Evolutionary conservation across 2,888 invertebrate genomes (phyloP), one percentile per base, ranked within the genome.

Genomic region (Erynnis tages): DNA sequence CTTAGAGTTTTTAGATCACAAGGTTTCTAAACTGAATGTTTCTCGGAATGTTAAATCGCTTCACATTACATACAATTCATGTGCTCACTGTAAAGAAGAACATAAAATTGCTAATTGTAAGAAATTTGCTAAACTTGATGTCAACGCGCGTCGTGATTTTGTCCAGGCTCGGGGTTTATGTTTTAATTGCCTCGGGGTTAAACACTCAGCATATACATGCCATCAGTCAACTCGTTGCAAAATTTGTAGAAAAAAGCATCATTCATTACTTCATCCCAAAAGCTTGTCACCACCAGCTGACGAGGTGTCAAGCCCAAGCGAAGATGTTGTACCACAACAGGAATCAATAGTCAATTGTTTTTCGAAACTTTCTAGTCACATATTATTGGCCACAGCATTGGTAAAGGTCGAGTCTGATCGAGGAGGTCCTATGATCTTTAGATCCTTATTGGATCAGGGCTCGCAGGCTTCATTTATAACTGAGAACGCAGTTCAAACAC

Each of bases 381-480:
- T 54, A 17, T 23, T 60, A n/a, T 54, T 62, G 34, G 59, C 59
- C 6, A 60, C 59, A n/a, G 60, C 62, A 4, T 21, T 58, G 4
- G 52, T 60, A 2, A 27, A 48, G 3, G 59, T 49, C 1, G 30
- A 52, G 21, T 46, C 60, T 2, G 57, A 25, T 25, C 41, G 47
- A n/a, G 61, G 60, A 4, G 8, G n/a, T 4, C 30, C 27, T 8
- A 35, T 40, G 1, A 11, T 49, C 4, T 16, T 61, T 14, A 41
- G 63, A 32, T 58, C 57, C 7, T 55, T 66, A 23, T 7, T 67
- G 4, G 62, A 65, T 34, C 62, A 61, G 43, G 64, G 61, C 2
- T 63, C 62, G 4, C 62, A 63, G n/a, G 60, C 59, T 7, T 60
- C 60, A 0, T 65, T 66, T 40, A 45, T 67, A 0, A 62, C 62